Percentiles rank a stretch among this genome's conserved stretches.
These are phyloP conservation scores for Arctocebus calabarensis DNA, from an alignment of 2,797 vertebrate species.

Conservation along the genomic window DNA sequence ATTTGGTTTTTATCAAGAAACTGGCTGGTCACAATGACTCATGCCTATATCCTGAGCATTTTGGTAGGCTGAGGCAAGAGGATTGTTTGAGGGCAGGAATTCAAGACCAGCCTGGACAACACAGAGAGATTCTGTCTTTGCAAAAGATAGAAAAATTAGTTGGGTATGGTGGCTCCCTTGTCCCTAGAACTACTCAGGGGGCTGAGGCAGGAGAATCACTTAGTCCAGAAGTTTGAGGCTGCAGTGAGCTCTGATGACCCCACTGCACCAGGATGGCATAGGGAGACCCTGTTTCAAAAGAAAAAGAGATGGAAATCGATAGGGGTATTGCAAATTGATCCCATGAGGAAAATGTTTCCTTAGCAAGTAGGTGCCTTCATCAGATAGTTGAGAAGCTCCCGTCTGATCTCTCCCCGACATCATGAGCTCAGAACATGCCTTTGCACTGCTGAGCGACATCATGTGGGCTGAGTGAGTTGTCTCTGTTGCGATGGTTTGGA, in stretches of 20 bases:
- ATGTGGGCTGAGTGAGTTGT: neutral
- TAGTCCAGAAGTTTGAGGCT: neutral
- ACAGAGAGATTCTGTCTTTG: neutral
- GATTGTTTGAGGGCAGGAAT: neutral
- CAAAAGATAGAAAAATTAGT: neutral
- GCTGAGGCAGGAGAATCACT: neutral
- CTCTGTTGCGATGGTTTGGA: neutral
- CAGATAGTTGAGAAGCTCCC: neutral
- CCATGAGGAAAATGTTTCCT: neutral
- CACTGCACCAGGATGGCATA: neutral
- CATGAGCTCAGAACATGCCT: neutral
- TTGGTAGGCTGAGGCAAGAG: neutral
- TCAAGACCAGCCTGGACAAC: neutral
- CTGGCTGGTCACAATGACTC: neutral
- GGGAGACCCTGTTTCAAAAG: neutral
- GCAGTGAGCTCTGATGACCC: neutral
- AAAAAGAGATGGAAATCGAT: neutral
- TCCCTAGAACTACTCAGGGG: neutral
- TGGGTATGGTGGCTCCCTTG: neutral
- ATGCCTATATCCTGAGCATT: neutral
- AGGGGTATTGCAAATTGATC: constrained; percentile 16
- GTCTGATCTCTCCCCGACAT: neutral
- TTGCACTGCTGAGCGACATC: neutral
- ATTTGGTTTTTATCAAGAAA: constrained; percentile 18
- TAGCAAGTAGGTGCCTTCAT: neutral